Evolutionary conservation across 2,113 vertebrate species (phyloP).

Genomic region (Talpa occidentalis): DNA sequence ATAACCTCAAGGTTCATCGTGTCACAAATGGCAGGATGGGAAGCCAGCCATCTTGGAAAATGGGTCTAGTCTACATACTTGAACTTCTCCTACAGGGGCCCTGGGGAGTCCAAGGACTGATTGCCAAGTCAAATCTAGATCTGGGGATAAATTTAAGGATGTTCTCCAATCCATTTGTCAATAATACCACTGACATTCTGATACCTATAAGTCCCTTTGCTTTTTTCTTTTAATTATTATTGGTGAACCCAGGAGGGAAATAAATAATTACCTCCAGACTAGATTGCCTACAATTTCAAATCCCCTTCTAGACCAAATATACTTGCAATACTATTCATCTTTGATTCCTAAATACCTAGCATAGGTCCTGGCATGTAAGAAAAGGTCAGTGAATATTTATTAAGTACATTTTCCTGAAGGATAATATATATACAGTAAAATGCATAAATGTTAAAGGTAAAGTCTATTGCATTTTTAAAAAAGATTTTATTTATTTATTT

Average conservation of each 20-base stretch:
- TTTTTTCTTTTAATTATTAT: neutral
- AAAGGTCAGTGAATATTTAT: neutral
- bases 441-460: neutral
- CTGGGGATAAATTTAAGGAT: neutral
- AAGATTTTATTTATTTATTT: too few species aligned
- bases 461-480: neutral
- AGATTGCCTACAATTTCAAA: neutral
- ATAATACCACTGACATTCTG: neutral
- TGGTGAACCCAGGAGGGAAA: neutral
- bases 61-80: neutral
- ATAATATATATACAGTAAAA: neutral
- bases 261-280: neutral
- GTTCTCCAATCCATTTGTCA: neutral
- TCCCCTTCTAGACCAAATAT: neutral
- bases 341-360: neutral
- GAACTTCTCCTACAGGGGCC: neutral
- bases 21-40: neutral
- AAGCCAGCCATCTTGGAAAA: neutral
- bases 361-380: neutral
- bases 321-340: neutral
- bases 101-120: neutral
- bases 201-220: neutral
- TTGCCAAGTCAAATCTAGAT: neutral
- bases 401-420: neutral
- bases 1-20: neutral